phyloP scores from a whole-genome alignment of 1,140 invertebrate species.

The Lasioglossum albipes region DNA sequence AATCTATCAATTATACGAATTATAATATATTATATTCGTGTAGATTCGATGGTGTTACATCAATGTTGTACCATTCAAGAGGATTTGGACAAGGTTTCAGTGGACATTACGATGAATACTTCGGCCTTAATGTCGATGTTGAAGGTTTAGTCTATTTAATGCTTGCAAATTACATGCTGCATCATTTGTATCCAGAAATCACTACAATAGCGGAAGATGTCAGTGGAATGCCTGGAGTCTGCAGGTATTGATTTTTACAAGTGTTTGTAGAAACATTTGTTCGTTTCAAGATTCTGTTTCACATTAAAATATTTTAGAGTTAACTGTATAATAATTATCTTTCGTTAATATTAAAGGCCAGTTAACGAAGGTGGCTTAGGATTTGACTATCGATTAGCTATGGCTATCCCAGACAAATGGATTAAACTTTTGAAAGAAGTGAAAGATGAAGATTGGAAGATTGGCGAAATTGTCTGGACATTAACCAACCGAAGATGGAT shows the following conservation, averaged over 20 bases:
- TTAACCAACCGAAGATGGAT: constrained; percentile 97
- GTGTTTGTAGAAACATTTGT: too few relatives aligned
- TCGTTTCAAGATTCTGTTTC: neutral
- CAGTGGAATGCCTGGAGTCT: constrained; percentile 98
- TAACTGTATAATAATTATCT: constrained; percentile 12
- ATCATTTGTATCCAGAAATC: constrained; percentile 89
- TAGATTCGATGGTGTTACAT: constrained; percentile 98
- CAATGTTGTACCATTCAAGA: constrained; percentile 98
- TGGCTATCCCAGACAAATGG: constrained; percentile 99
- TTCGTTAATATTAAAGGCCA: constrained; percentile 79
- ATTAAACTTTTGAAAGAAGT: constrained; percentile 94
- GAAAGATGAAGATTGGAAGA: constrained; percentile 96
- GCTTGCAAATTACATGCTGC: constrained; percentile 96
- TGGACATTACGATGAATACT: constrained; percentile 98
- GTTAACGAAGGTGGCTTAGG: constrained; percentile 95
- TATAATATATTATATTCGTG: constrained; percentile 34
- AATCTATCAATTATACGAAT: neutral
- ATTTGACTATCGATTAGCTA: constrained; percentile 98
- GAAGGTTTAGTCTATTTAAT: constrained; percentile 97
- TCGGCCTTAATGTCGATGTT: constrained; percentile 97
- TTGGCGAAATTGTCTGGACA: constrained; percentile 95
- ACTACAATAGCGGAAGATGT: constrained; percentile 99
- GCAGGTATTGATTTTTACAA: constrained; percentile 81
- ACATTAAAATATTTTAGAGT: constrained; percentile 8
- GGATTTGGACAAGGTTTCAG: constrained; percentile 95